Evolutionary conservation across 2,113 vertebrate species (phyloP), one percentile per base, ranked within the genome.

Genomic region (Cottus gobio): DNA sequence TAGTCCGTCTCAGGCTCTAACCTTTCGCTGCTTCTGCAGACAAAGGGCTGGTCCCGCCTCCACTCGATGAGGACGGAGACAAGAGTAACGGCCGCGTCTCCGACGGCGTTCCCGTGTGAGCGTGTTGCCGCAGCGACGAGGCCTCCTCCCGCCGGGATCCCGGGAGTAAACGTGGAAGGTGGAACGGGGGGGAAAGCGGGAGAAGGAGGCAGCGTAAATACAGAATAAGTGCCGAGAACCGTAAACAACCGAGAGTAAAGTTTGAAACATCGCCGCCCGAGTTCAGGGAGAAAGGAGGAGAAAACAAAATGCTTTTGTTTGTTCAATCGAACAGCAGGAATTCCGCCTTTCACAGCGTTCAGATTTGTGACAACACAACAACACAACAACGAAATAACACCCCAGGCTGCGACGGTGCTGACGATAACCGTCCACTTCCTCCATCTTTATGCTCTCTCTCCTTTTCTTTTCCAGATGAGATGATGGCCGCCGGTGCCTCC

Each of bases 21-120:
- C 93, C 92, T 94, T 94, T 93, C 31, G 80, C 88, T 82, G 81
- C 73, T 39, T 81, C 70, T 54, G 71, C 80, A 93, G 91, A 93
- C 91, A 92, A 93, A 92, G 83, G 69, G 46, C 69, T 82, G 79
- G 91, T 26, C n/a, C 86, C 86, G 87, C 85, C 63, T 62, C 64
- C 89, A 79, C 86, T 77, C 44, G 87, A 94, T 93, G 90, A 90
- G 83, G 71, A 90, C 82, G 74, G 85, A 90, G 87, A 93, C 90
- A 91, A 94, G 94, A 90, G 90, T 90, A 85, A 84, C 84, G 63
- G 72, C 61, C 62, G 78, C 67, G 85, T 90, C 85, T 91, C 85
- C 88, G 85, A 92, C 81, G 90, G 89, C 79, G 87, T 89, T 85
- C 81, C n/a, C 84, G 71, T 58, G 85, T 72, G 62, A 92, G 78